Conservation (phyloP, 2,113 vertebrate species). For the Sardina pilchardus region DNA sequence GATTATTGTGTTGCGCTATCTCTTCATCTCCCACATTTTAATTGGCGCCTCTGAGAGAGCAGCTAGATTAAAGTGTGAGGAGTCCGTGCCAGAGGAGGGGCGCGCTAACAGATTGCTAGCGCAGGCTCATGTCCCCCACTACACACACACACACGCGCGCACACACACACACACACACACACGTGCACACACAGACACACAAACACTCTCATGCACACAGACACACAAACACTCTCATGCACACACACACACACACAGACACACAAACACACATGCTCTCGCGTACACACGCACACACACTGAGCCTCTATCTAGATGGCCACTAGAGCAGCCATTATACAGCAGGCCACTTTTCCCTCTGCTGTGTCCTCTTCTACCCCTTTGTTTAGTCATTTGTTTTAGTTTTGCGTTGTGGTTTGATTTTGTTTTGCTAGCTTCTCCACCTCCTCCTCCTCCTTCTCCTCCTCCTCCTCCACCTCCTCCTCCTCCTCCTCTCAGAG, state of each 20-base stretch:
- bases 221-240: too few relatives aligned
- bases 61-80: conserved; percentile 44
- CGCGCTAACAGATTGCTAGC: conserved; percentile 56
- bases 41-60: conserved; percentile 54
- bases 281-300: too few relatives aligned
- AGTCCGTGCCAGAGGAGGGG: conserved; percentile 38
- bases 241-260: too few relatives aligned
- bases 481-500: conserved; percentile 39
- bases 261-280: too few relatives aligned
- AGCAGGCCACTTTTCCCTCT: not conserved
- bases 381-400: not conserved
- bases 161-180: too few relatives aligned
- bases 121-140: not conserved
- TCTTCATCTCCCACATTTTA: conserved; percentile 48
- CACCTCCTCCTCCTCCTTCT: conserved; percentile 42
- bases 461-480: conserved; percentile 19
- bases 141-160: not conserved
- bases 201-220: too few relatives aligned
- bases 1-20: conserved; percentile 36
- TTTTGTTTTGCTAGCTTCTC: not conserved
- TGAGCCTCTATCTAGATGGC: not conserved
- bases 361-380: not conserved
- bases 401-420: not conserved
- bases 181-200: too few relatives aligned
- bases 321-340: not conserved